Evolutionary conservation across 2,797 vertebrate species (phyloP), one percentile per base, ranked within the genome.

Genomic region (Cuniculus paca): DNA sequence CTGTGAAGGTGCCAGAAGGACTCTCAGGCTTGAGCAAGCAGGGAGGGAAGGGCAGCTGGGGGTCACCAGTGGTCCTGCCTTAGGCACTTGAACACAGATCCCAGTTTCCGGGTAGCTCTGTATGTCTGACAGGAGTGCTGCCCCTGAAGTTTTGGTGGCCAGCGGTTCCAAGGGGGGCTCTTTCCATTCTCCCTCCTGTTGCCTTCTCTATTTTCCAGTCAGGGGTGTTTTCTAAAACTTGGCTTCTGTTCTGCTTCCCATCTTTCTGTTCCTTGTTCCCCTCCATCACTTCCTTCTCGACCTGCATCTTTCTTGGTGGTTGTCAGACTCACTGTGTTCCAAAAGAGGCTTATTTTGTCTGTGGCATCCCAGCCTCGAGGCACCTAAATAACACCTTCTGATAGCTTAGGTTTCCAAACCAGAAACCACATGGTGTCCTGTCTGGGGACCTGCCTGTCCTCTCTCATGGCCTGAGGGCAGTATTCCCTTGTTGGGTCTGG

Each of bases 101-200:
- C 39, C 28, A 14, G n/a, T 68, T 88, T 74, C 74, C 60, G 61
- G 17, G 50, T 31, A 56, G 24, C 52, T 74, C 65, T 34, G 0
- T 17, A 14, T 17, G 36, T 86, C 45, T 56, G 88, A 6, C 5
- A 11, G n/a, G 28, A 0, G 0, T 31, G 8, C 61, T 4, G 7
- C 4, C 20, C 31, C 65, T 52, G 56, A 3, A n/a, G 24, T 12
- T 24, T 52, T 45, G 36, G 58, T 54, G 52, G 39, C 39, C 39
- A 36, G 28, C 7, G 13, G n/a, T 42, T 92, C 19, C 8, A 1
- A 1, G 36, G 26, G 54, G 70, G 19, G n/a, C 16, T 10, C 11
- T 9, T n/a, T 16, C 11, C 24, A 0, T 14, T 45, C 26, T n/a
- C 19, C 81, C 19, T 70, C 36, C 60, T 22, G 9, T 20, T 19